A percentile compares a stretch with the other conserved stretches of the same genome.
Conservation (phyloP, 2,888 invertebrate species). For the Hipparchia semele region DNA sequence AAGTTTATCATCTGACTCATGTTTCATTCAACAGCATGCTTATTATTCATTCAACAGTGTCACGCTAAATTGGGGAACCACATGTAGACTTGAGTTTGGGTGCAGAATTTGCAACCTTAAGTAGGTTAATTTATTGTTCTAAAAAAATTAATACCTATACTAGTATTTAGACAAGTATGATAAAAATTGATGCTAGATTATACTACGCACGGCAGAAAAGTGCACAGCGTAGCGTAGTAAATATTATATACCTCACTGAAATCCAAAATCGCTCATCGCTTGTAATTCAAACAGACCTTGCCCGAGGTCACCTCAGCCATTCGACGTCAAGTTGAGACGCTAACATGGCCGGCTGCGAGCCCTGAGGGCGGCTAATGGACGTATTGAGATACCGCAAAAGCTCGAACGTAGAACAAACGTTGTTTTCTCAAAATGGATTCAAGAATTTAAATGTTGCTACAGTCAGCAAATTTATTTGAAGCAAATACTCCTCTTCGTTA, state of each 20-base stretch:
- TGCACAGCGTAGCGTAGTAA: no score
- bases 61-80: no score
- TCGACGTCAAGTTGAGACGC: slow-evolving; percentile 43
- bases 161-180: no score
- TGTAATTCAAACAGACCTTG: slow-evolving; percentile 27
- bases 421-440: slow-evolving; percentile 23
- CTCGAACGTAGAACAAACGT: slow-evolving; percentile 26
- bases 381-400: slow-evolving; percentile 37
- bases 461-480: slow-evolving; percentile 15
- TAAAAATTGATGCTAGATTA: no score
- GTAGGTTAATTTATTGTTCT: no score
- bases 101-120: no score
- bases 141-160: no score
- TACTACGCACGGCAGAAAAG: no score
- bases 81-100: no score
- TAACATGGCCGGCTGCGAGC: slow-evolving; percentile 48
- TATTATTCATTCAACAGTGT: no score
- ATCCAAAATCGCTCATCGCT: slow-evolving; percentile 32
- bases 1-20: no score
- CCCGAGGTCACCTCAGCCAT: slow-evolving; percentile 44
- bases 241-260: background rate
- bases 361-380: slow-evolving; percentile 42
- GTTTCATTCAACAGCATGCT: no score
- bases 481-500: slow-evolving; percentile 1
- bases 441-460: slow-evolving; percentile 19